Conservation (phyloP, 2,888 invertebrate species). For the Ennomos fuscantarius region DNA sequence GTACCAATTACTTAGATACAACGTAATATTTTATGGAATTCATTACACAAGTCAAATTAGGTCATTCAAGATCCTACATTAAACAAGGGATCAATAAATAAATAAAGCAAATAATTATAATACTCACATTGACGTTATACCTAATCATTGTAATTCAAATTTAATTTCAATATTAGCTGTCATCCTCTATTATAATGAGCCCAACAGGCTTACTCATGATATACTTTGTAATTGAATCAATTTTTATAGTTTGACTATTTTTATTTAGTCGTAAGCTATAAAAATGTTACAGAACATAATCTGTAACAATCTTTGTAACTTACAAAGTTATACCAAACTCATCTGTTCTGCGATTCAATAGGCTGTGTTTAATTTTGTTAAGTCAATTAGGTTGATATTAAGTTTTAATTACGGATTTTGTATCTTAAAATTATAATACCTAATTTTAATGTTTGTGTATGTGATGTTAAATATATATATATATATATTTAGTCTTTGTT, state of each 20-base stretch:
- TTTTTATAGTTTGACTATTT: background rate
- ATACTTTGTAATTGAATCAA: too few species aligned
- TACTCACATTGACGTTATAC: too few species aligned
- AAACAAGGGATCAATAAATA: too few species aligned
- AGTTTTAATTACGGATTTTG: conserved; percentile 56
- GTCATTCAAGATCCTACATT: too few species aligned
- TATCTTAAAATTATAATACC: conserved; percentile 49
- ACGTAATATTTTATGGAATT: too few species aligned
- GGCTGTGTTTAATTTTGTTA: conserved; percentile 79
- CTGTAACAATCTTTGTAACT: conserved; percentile 26
- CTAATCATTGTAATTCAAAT: too few species aligned
- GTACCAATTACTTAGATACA: too few species aligned
- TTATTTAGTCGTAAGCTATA: conserved; percentile 27
- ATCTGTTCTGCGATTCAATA: conserved; percentile 80
- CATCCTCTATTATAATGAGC: too few species aligned
- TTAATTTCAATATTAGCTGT: too few species aligned
- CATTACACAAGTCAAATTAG: too few species aligned
- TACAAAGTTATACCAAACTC: conserved; percentile 56
- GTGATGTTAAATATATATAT: conserved; percentile 68
- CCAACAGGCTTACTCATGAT: too few species aligned
- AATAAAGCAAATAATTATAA: too few species aligned
- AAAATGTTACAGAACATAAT: conserved; percentile 22
- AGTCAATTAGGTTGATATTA: conserved; percentile 56
- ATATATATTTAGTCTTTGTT: conserved; percentile 45
- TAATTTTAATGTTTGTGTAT: conserved; percentile 54